Evolutionary conservation across 2,113 vertebrate genomes (phyloP).

Genomic region (Onychorhynchus coronatus): DNA sequence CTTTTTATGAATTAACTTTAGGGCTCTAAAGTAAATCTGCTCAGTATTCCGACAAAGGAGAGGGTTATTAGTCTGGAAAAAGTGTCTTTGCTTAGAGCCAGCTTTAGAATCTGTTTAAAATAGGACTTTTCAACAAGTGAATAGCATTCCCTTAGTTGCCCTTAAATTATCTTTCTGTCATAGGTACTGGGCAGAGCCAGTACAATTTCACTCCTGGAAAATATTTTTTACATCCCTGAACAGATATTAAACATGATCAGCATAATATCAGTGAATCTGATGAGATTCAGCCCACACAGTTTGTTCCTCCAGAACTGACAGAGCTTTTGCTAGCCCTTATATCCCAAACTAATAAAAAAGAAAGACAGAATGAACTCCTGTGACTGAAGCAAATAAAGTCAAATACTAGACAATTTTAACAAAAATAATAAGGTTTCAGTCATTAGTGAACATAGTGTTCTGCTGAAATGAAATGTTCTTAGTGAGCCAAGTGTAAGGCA

Average conservation of each 20-base stretch:
- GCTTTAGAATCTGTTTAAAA: slow-evolving; percentile 23
- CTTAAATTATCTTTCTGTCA: slow-evolving; percentile 32
- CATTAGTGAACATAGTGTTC: not conserved
- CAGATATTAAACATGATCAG: slow-evolving; percentile 55
- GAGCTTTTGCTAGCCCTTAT: slow-evolving; percentile 5
- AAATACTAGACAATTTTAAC: not conserved
- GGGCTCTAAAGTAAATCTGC: slow-evolving; percentile 10
- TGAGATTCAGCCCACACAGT: slow-evolving; percentile 37
- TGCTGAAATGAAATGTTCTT: not conserved
- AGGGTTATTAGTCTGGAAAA: slow-evolving; percentile 37
- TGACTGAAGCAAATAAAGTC: not conserved
- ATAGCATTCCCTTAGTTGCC: slow-evolving; percentile 33
- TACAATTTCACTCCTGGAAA: slow-evolving; percentile 18
- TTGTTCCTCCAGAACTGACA: slow-evolving; percentile 12
- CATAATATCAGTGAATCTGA: slow-evolving; percentile 36
- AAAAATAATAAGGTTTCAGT: slow-evolving; percentile 24
- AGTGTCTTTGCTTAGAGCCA: slow-evolving; percentile 11
- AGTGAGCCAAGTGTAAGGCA: not conserved
- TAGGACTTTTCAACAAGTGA: slow-evolving; percentile 35
- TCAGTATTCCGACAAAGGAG: slow-evolving; percentile 17
- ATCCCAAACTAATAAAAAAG: slow-evolving; percentile 34
- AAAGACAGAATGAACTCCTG: not conserved
- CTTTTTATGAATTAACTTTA: slow-evolving; percentile 24
- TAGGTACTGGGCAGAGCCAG: not conserved
- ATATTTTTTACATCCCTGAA: slow-evolving; percentile 37